Evolutionary conservation across 2,797 vertebrate genomes (phyloP).

Genomic region (Ptychobarbus kaznakovi): DNA sequence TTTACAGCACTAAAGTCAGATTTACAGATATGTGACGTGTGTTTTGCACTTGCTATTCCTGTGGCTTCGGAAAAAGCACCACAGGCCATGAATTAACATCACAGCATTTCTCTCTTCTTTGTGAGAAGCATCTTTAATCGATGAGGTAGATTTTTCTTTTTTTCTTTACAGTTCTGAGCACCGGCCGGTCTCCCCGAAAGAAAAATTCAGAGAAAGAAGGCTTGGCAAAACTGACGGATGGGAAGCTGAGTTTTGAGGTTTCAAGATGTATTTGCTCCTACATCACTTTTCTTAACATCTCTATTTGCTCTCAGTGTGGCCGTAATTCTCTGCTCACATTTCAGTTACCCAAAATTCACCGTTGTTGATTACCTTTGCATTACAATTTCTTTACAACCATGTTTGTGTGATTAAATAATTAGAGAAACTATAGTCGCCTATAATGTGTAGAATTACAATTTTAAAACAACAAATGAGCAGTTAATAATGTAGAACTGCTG

Average conservation of each 20-base stretch:
- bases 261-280: neutral
- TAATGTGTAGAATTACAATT: no score
- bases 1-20: conserved; percentile 12
- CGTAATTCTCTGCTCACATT: neutral
- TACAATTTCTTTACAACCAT: neutral
- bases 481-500: no score
- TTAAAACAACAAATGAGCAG: no score
- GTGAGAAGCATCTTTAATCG: conserved; percentile 49
- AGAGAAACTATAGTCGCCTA: neutral
- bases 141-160: conserved; percentile 46
- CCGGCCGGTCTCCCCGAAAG: conserved; percentile 4
- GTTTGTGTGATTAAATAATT: neutral
- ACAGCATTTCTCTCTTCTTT: conserved; percentile 13
- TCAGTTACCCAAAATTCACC: neutral
- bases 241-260: neutral
- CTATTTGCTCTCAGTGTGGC: neutral
- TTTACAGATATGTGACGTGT: conserved; percentile 12
- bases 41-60: neutral
- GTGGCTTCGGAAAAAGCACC: conserved; percentile 17
- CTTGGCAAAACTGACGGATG: conserved; percentile 12
- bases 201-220: neutral
- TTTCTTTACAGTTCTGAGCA: conserved; percentile 48
- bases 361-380: neutral
- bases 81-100: conserved; percentile 40
- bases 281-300: neutral